A percentile compares a stretch with the other conserved stretches of the same genome.
Conservation (phyloP, 2,797 vertebrate species). For the Ctenosaura bakeri region DNA sequence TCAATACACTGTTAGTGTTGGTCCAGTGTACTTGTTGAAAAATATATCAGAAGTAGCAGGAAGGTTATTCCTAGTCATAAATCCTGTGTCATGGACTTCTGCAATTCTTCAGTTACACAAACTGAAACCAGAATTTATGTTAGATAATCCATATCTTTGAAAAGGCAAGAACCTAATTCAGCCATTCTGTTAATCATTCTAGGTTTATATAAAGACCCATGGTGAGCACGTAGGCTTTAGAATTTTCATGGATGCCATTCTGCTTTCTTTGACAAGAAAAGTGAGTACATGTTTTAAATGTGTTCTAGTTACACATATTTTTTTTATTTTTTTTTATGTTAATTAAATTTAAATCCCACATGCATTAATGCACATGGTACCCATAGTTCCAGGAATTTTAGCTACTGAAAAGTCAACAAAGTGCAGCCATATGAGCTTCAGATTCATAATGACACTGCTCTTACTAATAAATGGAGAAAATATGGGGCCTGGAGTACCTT, state of each 20-base stretch:
- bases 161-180: constrained; percentile 25
- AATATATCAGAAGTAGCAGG: background rate
- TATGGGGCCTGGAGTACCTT: background rate
- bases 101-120: background rate
- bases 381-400: background rate
- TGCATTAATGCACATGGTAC: background rate
- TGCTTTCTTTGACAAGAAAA: constrained; percentile 95
- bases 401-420: background rate
- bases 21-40: background rate
- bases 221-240: constrained; percentile 97
- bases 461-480: background rate
- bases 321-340: background rate
- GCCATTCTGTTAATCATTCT: constrained; percentile 59
- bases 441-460: background rate
- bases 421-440: background rate
- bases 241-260: constrained; percentile 97
- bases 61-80: background rate
- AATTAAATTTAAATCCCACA: background rate
- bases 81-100: background rate
- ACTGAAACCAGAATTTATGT: background rate
- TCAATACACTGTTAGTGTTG: background rate
- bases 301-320: background rate
- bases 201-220: constrained; percentile 94
- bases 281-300: constrained; percentile 76
- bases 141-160: background rate